Evolutionary conservation across 2,797 vertebrate species (phyloP).

Genomic region (Hyperoplus lanceolatus): DNA sequence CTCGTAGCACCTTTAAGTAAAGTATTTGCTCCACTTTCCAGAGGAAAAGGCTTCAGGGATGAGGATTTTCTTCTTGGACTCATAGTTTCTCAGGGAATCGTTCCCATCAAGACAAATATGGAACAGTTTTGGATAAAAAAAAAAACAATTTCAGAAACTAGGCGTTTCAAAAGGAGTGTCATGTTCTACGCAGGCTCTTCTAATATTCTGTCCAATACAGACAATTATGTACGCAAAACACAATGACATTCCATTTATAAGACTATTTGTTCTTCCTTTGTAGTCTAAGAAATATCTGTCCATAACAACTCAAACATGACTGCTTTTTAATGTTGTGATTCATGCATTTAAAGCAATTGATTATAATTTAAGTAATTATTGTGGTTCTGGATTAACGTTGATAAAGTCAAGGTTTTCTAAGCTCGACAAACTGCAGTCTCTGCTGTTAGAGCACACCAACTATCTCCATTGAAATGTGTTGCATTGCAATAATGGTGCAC

Average conservation of each 20-base stretch:
- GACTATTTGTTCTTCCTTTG: not conserved
- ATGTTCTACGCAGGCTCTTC: not conserved
- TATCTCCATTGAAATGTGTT: not conserved
- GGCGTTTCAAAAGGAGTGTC: not conserved
- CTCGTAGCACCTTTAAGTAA: too few relatives aligned
- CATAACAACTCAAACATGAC: not conserved
- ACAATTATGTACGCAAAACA: not conserved
- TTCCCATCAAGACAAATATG: not conserved
- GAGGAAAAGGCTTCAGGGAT: not conserved
- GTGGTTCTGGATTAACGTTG: not conserved
- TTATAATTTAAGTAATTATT: not conserved
- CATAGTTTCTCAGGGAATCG: not conserved
- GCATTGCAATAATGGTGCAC: not conserved
- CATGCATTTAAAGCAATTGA: not conserved
- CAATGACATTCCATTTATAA: not conserved
- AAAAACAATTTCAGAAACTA: not conserved
- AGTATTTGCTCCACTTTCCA: constrained; percentile 1
- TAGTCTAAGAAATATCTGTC: rapidly evolving
- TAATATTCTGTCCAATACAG: not conserved
- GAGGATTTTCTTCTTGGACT: not conserved
- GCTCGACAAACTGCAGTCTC: too few relatives aligned
- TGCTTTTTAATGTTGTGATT: not conserved
- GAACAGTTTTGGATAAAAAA: constrained; percentile 1
- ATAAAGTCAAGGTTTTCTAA: not conserved
- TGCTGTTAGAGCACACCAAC: not conserved